A percentile compares a stretch with the other conserved stretches of the same genome.
Evolutionary conservation across 2,888 invertebrate species (phyloP).

Genomic region (Nebria salina): DNA sequence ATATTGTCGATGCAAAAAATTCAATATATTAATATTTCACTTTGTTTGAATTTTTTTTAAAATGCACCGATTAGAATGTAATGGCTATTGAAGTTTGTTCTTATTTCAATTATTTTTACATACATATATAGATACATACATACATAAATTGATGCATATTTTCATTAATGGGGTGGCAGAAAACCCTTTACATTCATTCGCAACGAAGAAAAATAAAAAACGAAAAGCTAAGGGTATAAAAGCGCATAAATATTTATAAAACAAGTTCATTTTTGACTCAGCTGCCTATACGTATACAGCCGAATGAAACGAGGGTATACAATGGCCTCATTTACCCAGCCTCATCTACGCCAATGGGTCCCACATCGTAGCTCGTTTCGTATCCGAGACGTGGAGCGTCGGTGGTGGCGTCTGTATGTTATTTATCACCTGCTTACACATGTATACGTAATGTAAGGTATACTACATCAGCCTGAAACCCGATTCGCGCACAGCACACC

Average conservation of each 20-base stretch:
- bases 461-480: background rate
- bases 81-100: too few relatives aligned
- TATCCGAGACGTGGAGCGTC: background rate
- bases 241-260: background rate
- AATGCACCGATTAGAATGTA: too few relatives aligned
- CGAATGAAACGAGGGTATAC: background rate
- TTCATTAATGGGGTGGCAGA: too few relatives aligned
- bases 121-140: too few relatives aligned
- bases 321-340: background rate
- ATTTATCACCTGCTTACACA: constrained; percentile 1
- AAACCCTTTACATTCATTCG: too few relatives aligned
- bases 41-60: too few relatives aligned
- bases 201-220: background rate
- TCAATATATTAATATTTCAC: too few relatives aligned
- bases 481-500: background rate
- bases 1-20: too few relatives aligned
- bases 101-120: too few relatives aligned
- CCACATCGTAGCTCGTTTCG: background rate
- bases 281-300: background rate
- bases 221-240: background rate
- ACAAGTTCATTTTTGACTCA: background rate
- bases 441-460: background rate
- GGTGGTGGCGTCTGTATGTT: background rate
- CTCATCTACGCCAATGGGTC: constrained; percentile 1
- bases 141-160: too few relatives aligned